Base-by-base conservation (phyloP, 2,113 vertebrate genomes). In the Callaeas wilsoni region DNA sequence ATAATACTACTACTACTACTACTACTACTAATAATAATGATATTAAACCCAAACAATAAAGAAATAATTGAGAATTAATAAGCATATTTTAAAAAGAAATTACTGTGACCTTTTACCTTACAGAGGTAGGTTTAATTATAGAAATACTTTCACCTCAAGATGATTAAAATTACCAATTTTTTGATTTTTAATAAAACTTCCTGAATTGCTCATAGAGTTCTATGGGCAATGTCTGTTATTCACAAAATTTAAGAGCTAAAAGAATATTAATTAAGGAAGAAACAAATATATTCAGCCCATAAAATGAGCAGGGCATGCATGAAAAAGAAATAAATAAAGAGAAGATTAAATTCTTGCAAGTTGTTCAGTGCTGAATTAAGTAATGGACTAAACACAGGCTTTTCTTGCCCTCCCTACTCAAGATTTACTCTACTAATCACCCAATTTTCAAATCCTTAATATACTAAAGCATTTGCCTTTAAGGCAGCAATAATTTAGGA, bases 401-500 rank as follows among this genome's bases (percentile, higher is more conserved):
- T 37, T 87, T 41, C 46, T 78, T 69, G 27, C 39, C 35, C 44
- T 90, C 6, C 27, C 25, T 47, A 19, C 68, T 67, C 44, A 85
- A 69, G 59, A 80, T 90, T 95, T 97, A 75, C 57, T 64, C 79
- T 70, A 46, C n/a, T 82, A 69, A 95, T 63, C 62, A 93, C 41
- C 63, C n/a, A 81, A 6, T 86, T 93, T 90, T 91, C 50, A 85
- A 91, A 83, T 87, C 25, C 50, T 82, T 95, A 92, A 62, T 71
- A 69, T 29, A 47, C 4, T n/a, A 74, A 82, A 91, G 16, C 32
- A 41, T 96, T 96, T 96, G 76, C 57, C 87, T 94, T 62, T 81
- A 84, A 94, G 73, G 49, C 50, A 89, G 70, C 64, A 88, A 57
- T 94, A 89, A 93, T 83, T 97, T 69, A 93, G 91, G 86, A 6